Percentiles rank a stretch among this genome's conserved stretches.
phyloP scores from a whole-genome alignment of 2,888 invertebrate species.

The Tipula confusa region DNA sequence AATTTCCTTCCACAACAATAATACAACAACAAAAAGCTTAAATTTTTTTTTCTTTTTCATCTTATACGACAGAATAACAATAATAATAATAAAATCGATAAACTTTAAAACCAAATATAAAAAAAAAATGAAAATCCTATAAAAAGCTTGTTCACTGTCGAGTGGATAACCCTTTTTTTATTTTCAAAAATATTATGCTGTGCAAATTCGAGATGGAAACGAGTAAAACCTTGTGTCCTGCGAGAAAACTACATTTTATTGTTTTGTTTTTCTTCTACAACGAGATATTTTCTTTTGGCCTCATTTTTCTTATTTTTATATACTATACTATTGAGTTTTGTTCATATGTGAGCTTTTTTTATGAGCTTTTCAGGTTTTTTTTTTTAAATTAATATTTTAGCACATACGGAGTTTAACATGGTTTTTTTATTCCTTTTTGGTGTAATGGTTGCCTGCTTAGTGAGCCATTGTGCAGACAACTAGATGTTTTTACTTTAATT shows the following conservation, averaged over 20 bases:
- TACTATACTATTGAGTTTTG: not conserved
- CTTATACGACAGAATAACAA: not conserved
- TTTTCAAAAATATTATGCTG: not conserved
- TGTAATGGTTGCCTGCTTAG: not conserved
- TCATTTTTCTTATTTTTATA: not conserved
- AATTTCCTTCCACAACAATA: conserved; percentile 25
- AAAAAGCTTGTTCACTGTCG: conserved; percentile 25
- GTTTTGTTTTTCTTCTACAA: not conserved
- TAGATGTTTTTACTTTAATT: not conserved
- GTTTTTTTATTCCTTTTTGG: not conserved
- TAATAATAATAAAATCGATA: conserved; percentile 21
- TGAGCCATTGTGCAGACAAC: not conserved
- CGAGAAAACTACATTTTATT: conserved; percentile 8
- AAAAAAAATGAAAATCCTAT: too few relatives aligned
- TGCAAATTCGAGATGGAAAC: not conserved
- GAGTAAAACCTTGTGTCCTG: not conserved
- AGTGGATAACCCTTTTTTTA: conserved; percentile 21
- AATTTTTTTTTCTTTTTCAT: not conserved
- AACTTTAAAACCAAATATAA: not conserved
- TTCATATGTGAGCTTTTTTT: not conserved
- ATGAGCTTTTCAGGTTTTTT: conserved; percentile 7
- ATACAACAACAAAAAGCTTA: not conserved
- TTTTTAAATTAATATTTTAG: not conserved
- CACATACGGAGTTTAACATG: not conserved
- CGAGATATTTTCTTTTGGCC: not conserved